Base-by-base conservation (phyloP, 2,888 invertebrate species). In the Drosophila seclusa region DNA sequence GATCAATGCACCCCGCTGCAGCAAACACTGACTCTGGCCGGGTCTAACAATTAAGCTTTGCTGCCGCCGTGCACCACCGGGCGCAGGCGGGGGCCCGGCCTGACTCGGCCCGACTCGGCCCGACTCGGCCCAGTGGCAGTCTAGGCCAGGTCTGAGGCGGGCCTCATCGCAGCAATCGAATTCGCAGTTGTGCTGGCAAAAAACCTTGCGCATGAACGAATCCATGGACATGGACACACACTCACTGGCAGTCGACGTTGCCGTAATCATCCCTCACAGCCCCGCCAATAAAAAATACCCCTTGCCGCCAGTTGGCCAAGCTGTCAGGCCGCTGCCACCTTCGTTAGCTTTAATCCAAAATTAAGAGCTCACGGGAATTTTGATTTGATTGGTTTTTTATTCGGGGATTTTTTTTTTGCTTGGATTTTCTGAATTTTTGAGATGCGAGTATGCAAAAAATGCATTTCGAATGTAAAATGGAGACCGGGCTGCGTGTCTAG, bases 201-300 rank as follows among this genome's bases (percentile, higher is more conserved):
- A 91, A 91, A 91, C 91, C 91, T 91, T 91, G 91, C 91, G 91
- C 91, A 91, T 91, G 91, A 91, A 92, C 91, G 90, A 87, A 90
- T 91, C 91, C 91, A 91, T 92, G 91, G 91, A 92, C 91, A 91
- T 84, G 83, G 86, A 78, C 80, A 89, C 73, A 74, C 79, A 79
- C 80, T 60, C 72, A 68, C 62, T 59, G 62, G 63, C 68, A 68
- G 52, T 62, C 38, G 49, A 31, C 53, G 29, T 48, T 40, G 34
- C 27, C 60, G n/a, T 38, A 21, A 55, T 42, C 71, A 54, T n/a
- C 42, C 42, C 59, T 7, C 54, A 13, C 18, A 45, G 4, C 40
- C 24, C 24, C 21, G 18, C 29, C n/a, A 45, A 45, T 24, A 8
- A 45, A 45, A 45, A 45, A 45, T 45, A 24, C 13, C 13, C 21